Evolutionary conservation across 2,888 invertebrate species (phyloP), one percentile per base, ranked within the genome.

Genomic region (Brenthis hecate): DNA sequence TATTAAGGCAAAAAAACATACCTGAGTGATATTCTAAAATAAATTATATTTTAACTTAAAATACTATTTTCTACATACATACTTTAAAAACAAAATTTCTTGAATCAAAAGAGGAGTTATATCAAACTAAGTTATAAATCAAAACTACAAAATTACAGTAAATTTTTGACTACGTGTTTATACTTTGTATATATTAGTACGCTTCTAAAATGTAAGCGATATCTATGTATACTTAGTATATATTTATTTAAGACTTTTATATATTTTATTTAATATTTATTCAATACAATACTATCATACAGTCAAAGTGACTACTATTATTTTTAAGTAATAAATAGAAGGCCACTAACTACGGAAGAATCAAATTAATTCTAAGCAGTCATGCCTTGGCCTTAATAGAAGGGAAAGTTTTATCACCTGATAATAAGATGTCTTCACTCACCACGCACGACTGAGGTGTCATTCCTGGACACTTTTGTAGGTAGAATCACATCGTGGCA

Each of bases 341-440:
- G 63, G 67, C 63, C 74, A 72, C 77, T 77, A 80, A 78, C 80
- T 84, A 83, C 69, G 61, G 66, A 63, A 51, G 60, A 78, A 43
- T 43, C 76, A 76, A 73, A 70, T 75, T 70, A 72, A 73, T 62
- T 72, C 78, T 82, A 86, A 88, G 88, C 90, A 83, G 81, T 85
- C 88, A 90, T 90, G 90, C 91, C 83, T 84, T 83, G 85, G 84
- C 86, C 87, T 86, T 85, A 86, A 85, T 85, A 91, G 78, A 86
- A 90, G 83, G 85, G 81, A 91, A 92, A 84, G 82, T 80, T 84
- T 87, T 89, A 87, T 92, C 92, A 92, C 92, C 92, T 92, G 92
- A 88, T 84, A 91, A 92, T 86, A 91, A 67, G 90, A 84, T 91
- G 92, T 91, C 92, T 89, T 92, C 92, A 92, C 92, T 92, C 92